Conservation (phyloP, 2,888 invertebrate genomes). For the Cosmia pyralina region DNA sequence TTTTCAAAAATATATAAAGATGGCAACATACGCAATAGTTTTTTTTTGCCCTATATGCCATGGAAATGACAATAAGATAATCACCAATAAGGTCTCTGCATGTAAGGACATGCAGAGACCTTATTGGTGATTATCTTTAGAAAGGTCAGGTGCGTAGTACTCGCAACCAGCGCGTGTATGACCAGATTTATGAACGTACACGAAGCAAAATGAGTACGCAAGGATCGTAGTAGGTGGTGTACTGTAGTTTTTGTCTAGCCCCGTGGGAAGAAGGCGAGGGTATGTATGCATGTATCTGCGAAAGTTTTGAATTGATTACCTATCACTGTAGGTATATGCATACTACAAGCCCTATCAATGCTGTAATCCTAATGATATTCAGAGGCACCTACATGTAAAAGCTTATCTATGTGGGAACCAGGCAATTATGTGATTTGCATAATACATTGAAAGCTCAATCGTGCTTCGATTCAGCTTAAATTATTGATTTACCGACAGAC, state of each 20-base stretch:
- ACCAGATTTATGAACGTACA: neutral
- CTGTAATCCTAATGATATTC: conserved; percentile 29
- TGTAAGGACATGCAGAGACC: neutral
- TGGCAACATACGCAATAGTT: too few relatives aligned
- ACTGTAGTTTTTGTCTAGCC: neutral
- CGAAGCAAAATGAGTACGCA: neutral
- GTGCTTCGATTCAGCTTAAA: conserved; percentile 17
- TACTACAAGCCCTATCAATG: neutral
- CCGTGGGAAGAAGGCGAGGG: too few relatives aligned
- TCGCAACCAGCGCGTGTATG: neutral
- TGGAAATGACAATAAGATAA: neutral
- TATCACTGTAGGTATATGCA: neutral
- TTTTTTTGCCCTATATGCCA: neutral
- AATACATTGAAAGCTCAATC: conserved; percentile 26
- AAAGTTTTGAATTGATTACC: neutral
- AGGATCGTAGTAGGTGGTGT: neutral
- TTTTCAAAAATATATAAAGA: too few relatives aligned
- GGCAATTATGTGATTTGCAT: conserved; percentile 36
- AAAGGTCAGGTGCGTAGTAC: neutral
- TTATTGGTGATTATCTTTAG: neutral
- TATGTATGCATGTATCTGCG: neutral
- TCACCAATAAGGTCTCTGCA: too few relatives aligned
- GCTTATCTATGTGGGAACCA: conserved; percentile 23
- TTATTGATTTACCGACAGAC: conserved; percentile 15
- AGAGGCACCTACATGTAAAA: neutral